Base-by-base conservation (phyloP, 1,140 invertebrate species). In the Drosophila saltans region DNA sequence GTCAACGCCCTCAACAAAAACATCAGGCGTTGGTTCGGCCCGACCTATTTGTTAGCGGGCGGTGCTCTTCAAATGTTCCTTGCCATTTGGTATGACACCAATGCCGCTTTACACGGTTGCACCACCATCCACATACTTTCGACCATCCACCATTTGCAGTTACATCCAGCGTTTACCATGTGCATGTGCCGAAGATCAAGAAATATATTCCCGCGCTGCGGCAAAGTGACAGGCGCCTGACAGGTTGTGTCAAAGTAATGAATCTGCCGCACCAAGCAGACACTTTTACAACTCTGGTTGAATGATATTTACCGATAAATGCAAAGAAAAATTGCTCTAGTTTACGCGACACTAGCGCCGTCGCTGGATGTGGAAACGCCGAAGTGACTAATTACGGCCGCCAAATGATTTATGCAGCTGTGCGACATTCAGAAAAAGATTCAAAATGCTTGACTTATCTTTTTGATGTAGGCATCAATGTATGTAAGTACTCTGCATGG, bases 191-290 rank as follows among this genome's bases (percentile, higher is more conserved):
- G 57, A 72, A 62, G 62, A 77, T 68, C 65, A 66, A 69, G 30
- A 71, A 62, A 90, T 83, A 86, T 90, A 90, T 90, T 77, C 72
- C 75, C 74, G 78, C 65, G 75, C 57, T 89, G 88, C 88, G 88
- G 72, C 78, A 79, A 85, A 81, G 74, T 91, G 88, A 91, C 88
- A 91, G 89, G 71, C 88, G 89, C 89, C 88, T 91, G 88, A 91
- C 88, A 91, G 89, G 75, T 91, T 75, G 86, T 91, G 90, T 91
- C 90, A 91, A 91, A 91, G 90, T 91, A 91, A 91, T 91, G 90
- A 91, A 90, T 91, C 86, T 86, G 78, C 78, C 81, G 83, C 86
- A 83, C 85, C 73, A 81, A 75, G 80, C 81, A 82, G 90, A 91
- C 90, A 90, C 80, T 89, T 88, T 84, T 81, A 89, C 84, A 89